These are phyloP conservation scores for Dascillus cervinus DNA, from an alignment of 2,888 invertebrate genomes.

Conservation along the genomic window DNA sequence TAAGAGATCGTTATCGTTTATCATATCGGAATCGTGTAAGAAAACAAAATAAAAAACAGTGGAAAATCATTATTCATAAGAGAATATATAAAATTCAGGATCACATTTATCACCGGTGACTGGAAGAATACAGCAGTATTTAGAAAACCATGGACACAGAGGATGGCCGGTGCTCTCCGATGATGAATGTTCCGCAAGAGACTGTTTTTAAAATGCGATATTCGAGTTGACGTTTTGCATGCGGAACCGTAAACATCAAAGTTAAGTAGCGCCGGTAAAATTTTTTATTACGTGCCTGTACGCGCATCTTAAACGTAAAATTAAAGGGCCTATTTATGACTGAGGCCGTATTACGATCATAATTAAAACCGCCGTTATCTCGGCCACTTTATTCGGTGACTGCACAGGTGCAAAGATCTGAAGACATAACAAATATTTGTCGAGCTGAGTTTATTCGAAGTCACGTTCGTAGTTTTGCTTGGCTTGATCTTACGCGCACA, in stretches of 20 bases:
- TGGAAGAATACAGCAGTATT: constrained; percentile 13
- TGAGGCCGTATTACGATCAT: constrained; percentile 8
- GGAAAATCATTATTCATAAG: no score
- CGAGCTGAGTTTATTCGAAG: constrained; percentile 39
- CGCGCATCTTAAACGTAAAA: no score
- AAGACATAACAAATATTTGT: constrained; percentile 42
- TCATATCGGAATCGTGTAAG: no score
- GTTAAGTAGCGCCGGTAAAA: no score
- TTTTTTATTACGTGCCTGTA: no score
- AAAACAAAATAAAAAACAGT: no score
- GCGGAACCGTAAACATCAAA: constrained; percentile 29
- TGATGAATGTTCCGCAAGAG: constrained; percentile 31
- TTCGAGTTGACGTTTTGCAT: constrained; percentile 29
- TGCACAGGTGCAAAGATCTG: constrained; percentile 38
- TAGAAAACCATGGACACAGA: constrained; percentile 11
- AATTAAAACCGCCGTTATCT: neutral
- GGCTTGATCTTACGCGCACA: constrained; percentile 39
- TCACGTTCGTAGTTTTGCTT: constrained; percentile 41
- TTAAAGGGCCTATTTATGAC: constrained; percentile 9
- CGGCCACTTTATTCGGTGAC: constrained; percentile 21
- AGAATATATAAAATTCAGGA: constrained; percentile 6
- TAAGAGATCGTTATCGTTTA: no score
- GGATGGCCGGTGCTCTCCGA: constrained; percentile 18
- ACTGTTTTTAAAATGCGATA: constrained; percentile 33
- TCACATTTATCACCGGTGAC: constrained; percentile 14